A percentile compares a stretch with the other conserved stretches of the same genome.
These are phyloP conservation scores for Triplophysa tibetana DNA, from an alignment of 2,113 vertebrate genomes.

Conservation along the genomic window DNA sequence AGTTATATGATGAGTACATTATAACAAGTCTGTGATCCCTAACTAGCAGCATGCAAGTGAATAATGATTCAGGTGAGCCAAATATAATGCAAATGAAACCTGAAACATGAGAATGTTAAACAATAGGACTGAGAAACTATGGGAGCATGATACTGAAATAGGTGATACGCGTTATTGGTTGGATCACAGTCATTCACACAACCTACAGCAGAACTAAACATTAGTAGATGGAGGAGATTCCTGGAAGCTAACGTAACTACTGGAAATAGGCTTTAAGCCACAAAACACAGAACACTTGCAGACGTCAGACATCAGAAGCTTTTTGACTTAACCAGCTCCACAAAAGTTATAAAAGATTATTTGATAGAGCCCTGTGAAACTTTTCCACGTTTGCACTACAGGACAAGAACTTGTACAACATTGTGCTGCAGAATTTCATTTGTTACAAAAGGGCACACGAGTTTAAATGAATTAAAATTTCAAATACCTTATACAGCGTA, in stretches of 20 bases:
- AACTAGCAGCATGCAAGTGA: no score
- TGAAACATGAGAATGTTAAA: background rate
- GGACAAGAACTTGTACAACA: constrained; percentile 16
- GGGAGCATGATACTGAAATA: background rate
- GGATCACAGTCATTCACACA: constrained; percentile 11
- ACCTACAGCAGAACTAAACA: constrained; percentile 29
- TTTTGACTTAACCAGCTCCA: constrained; percentile 6
- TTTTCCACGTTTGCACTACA: constrained; percentile 22
- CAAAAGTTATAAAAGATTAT: constrained; percentile 33
- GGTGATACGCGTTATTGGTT: background rate
- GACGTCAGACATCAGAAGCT: constrained; percentile 40
- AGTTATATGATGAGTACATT: no score
- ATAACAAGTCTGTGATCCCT: no score
- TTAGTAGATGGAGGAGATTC: constrained; percentile 53
- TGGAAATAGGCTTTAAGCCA: constrained; percentile 56
- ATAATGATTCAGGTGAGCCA: no score
- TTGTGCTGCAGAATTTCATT: background rate
- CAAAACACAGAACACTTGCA: constrained; percentile 32
- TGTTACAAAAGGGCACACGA: constrained; percentile 1
- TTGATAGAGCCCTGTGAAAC: constrained; percentile 35
- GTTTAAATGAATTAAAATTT: background rate
- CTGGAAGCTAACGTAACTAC: constrained; percentile 49
- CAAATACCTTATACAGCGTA: background rate
- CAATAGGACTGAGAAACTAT: no score
- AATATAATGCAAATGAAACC: no score